Evolutionary conservation across 2,797 vertebrate genomes (phyloP).

Genomic region (Lemur catta): DNA sequence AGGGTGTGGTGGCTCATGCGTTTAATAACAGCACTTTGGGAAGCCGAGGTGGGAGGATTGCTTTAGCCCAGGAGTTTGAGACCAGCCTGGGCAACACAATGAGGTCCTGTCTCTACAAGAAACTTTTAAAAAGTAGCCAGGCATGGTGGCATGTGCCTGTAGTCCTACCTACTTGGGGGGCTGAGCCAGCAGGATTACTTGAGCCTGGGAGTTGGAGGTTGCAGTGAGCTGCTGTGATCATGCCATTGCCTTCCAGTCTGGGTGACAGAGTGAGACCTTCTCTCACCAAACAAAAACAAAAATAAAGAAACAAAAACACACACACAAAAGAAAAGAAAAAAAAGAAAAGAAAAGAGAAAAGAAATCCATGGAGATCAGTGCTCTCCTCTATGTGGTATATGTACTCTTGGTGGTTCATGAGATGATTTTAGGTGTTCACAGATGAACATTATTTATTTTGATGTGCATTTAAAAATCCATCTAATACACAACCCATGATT

Average conservation of each 20-base stretch:
- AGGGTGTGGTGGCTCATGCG: neutral
- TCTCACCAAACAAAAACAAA: too few species aligned
- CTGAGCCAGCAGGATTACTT: neutral
- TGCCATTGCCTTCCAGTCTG: neutral
- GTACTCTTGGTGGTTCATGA: neutral
- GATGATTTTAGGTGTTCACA: neutral
- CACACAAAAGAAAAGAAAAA: too few species aligned
- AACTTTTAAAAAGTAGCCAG: neutral
- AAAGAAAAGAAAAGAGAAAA: too few species aligned
- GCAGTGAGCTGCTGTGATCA: neutral
- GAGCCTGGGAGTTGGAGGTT: neutral
- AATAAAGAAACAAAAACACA: too few species aligned
- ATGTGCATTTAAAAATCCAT: neutral
- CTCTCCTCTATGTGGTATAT: neutral
- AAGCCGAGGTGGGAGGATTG: neutral
- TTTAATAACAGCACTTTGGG: neutral
- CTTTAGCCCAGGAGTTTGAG: neutral
- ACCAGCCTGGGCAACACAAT: neutral
- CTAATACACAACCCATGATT: neutral
- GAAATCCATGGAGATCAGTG: neutral
- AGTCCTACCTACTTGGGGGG: neutral
- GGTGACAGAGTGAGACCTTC: neutral
- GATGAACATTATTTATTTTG: constrained; percentile 18
- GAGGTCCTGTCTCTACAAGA: neutral
- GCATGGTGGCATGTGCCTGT: neutral